Evolutionary conservation across 37 sponge, comb jelly and placozoan species (phyloP).

Genomic region (Halisarca cf. caerulea): DNA sequence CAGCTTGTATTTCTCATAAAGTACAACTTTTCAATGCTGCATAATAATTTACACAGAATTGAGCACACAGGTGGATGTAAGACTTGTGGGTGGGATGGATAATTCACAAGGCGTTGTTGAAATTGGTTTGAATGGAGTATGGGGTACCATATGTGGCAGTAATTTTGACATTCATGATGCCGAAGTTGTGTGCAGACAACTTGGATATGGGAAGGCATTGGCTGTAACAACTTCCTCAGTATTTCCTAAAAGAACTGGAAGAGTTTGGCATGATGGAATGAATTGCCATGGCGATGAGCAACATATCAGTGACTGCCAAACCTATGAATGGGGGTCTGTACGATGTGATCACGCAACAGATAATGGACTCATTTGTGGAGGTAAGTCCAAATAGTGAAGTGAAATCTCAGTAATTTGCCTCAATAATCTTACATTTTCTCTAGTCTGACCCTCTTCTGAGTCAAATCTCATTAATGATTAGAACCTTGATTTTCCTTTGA

Average conservation of each 20-base stretch:
- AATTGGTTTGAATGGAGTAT: conserved; percentile 39
- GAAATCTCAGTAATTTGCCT: too few species aligned
- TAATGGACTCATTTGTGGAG: conserved; percentile 15
- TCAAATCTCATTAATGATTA: too few species aligned
- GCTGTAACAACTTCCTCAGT: background rate
- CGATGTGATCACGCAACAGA: conserved; percentile 22
- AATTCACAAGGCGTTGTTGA: conserved; percentile 51
- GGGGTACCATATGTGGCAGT: conserved; percentile 72
- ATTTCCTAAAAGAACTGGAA: background rate
- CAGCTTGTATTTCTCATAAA: too few species aligned
- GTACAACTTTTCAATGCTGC: too few species aligned
- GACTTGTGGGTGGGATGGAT: conserved; percentile 18
- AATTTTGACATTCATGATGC: conserved; percentile 60
- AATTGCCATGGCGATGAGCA: background rate
- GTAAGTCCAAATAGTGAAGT: background rate
- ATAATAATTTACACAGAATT: too few species aligned
- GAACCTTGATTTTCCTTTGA: too few species aligned
- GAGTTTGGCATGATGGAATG: background rate
- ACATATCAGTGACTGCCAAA: background rate
- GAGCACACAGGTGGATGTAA: background rate
- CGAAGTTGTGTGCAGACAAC: conserved; percentile 49
- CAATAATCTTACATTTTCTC: too few species aligned
- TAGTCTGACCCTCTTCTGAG: too few species aligned
- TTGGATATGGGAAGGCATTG: background rate
- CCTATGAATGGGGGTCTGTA: conserved; percentile 21